Base-by-base conservation (phyloP, 2,888 invertebrate species). In the Eristalis arbustorum region DNA sequence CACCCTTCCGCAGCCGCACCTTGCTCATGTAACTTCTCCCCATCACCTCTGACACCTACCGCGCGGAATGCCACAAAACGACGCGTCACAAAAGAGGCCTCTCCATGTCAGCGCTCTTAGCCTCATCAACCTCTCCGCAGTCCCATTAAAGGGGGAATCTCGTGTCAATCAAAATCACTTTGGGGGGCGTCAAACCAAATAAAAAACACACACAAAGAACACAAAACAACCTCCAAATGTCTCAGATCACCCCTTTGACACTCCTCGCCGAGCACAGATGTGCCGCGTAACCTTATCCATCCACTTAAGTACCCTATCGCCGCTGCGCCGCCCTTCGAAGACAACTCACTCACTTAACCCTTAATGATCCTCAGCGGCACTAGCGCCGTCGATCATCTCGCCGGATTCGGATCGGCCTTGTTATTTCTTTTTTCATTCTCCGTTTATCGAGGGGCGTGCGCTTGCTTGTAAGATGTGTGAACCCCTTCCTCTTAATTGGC, bases 401-500 rank as follows among this genome's bases (percentile, higher is more conserved):
- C 42, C 13, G 18, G 25, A 68, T 42, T 10, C 57, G 31, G 18
- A 66, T 61, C 80, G 63, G 63, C 42, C 66, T 66, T 64, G 68
- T 69, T 69, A 40, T 64, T 40, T 25, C 62, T 28, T 61, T 69
- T 59, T 64, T 42, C 22, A 64, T 22, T 66, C 28, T 57, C 22
- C 10, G 13, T 31, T 56, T 61, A 59, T 62, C 25, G 25, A 73
- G 76, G 81, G 76, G 76, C 81, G 68, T 84, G 63, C 37, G 25
- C 23, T 59, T 66, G 40, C 56, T 56, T 22, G 57, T 40, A 25
- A 61, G 66, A 66, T 63, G 75, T 71, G 37, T 71, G 22, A 74
- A 87, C 82, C 85, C 85, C 85, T 82, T 87, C 83, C 74, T 66
- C 69, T 87, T 87, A 78, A 87, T 87, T 87, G 85, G 34, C 69